These are phyloP conservation scores for Otocyon megalotis DNA, from an alignment of 2,113 vertebrate genomes.

Conservation along the genomic window DNA sequence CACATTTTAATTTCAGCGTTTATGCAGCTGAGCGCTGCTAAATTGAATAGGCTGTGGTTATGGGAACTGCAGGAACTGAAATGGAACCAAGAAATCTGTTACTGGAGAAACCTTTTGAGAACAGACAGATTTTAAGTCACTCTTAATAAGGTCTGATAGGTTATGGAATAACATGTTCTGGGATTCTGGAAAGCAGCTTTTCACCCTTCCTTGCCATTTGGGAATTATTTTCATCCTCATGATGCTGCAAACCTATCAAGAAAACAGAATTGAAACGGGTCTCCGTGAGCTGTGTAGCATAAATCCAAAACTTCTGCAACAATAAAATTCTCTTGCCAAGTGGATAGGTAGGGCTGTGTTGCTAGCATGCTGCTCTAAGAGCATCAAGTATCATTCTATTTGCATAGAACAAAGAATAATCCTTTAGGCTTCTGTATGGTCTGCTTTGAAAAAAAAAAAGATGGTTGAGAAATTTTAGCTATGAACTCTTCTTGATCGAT, in stretches of 20 bases:
- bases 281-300: slow-evolving; percentile 40
- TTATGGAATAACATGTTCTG: slow-evolving; percentile 63
- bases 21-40: slow-evolving; percentile 48
- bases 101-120: slow-evolving; percentile 67
- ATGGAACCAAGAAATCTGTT: slow-evolving; percentile 75
- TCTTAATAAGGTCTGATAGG: slow-evolving; percentile 76
- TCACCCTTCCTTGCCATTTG: background rate
- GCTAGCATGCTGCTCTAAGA: background rate
- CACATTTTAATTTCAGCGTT: slow-evolving; percentile 78
- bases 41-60: slow-evolving; percentile 69
- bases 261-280: slow-evolving; percentile 56
- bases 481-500: background rate
- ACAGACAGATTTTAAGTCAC: slow-evolving; percentile 72
- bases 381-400: background rate
- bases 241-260: slow-evolving; percentile 5
- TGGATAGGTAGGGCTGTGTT: background rate
- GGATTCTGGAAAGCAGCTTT: slow-evolving; percentile 47
- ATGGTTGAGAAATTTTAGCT: slow-evolving; percentile 19
- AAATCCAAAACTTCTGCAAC: slow-evolving; percentile 43
- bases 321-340: slow-evolving; percentile 42
- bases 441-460: background rate
- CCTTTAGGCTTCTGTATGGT: background rate
- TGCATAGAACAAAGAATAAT: slow-evolving; percentile 42
- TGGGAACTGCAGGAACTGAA: slow-evolving; percentile 65
- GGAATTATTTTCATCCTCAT: slow-evolving; percentile 60